Conservation (phyloP, 1,140 invertebrate species). For the Musca vetustissima region DNA sequence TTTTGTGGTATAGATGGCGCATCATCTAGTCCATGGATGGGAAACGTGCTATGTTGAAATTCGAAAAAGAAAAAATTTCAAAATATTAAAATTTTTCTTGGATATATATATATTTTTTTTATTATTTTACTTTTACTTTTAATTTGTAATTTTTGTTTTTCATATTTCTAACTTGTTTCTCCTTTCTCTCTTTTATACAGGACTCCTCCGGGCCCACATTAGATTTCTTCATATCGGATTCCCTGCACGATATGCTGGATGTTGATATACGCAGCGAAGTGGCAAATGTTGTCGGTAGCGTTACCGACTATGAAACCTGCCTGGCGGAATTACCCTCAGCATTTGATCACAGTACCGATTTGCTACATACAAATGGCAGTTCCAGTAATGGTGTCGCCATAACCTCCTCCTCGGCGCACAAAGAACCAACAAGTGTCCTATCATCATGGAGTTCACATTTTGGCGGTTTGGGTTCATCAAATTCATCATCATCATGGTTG, state of each 20-base stretch:
- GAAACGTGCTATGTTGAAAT: no score
- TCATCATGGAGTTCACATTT: conserved; percentile 14
- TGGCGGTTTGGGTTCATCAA: conserved; percentile 57
- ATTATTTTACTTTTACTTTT: no score
- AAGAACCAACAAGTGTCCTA: neutral
- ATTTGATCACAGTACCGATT: conserved; percentile 45
- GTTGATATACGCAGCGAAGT: conserved; percentile 82
- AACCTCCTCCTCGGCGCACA: no score
- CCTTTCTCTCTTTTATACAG: conserved; percentile 48
- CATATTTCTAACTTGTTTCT: no score
- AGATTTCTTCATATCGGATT: conserved; percentile 66
- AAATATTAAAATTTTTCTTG: no score
- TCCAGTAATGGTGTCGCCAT: neutral
- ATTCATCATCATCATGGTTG: conserved; percentile 60
- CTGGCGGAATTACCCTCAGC: conserved; percentile 58
- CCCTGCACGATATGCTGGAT: conserved; percentile 76
- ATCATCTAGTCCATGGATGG: no score
- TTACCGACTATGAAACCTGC: conserved; percentile 42
- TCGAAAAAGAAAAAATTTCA: no score
- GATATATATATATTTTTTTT: no score
- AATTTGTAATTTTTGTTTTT: neutral
- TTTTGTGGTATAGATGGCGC: no score
- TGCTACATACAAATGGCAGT: conserved; percentile 34
- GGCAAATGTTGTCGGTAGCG: conserved; percentile 71
- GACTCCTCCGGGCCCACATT: conserved; percentile 59